Evolutionary conservation across 2,113 vertebrate genomes (phyloP), one percentile per base, ranked within the genome.

Genomic region (Lontra canadensis): DNA sequence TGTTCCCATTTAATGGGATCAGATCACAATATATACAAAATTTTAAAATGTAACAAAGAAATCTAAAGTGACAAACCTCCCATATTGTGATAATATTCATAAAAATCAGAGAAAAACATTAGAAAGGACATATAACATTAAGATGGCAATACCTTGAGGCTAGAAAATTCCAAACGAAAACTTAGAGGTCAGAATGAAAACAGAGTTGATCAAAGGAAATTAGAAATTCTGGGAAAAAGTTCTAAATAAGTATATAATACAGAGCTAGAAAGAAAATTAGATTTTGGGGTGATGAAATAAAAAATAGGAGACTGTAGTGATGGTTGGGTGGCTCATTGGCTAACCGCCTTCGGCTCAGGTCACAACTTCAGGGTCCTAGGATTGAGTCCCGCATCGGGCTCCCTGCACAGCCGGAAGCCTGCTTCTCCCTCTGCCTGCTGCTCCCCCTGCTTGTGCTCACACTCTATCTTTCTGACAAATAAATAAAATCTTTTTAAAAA

Each of bases 121-220:
- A 92, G 20, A 71, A 14, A 39, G 1, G 20, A 61, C 21, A n/a
- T 86, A 61, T 94, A 59, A 85, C 42, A 63, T 25, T 42, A 90
- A 69, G 61, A 90, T 7, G 84, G 29, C 7, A 85, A 79, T 42
- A 55, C 15, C 21, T 52, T 65, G 81, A 85, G 29, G 74, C 6
- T 65, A 73, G 7, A 97, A 44, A 0, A 57, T n/a, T 90, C 79
- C 23, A 89, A 86, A 73, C 67, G 13, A 96, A 80, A 97, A 71
- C 55, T 93, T 78, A 73, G 84, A 97, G 97, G 67, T 93, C 23
- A 95, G 29, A 44, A 36, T 31, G 82, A 84, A 59, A 98, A 95
- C 4, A 94, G 36, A 79, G 15, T 52, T 44, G 67, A 82, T 74
- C 14, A 90, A 87, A 88, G 81, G 29, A 96, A 89, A 94, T 71